These are phyloP conservation scores for Ophthalmolycus amberensis DNA, from an alignment of 2,113 vertebrate genomes.

Conservation along the genomic window DNA sequence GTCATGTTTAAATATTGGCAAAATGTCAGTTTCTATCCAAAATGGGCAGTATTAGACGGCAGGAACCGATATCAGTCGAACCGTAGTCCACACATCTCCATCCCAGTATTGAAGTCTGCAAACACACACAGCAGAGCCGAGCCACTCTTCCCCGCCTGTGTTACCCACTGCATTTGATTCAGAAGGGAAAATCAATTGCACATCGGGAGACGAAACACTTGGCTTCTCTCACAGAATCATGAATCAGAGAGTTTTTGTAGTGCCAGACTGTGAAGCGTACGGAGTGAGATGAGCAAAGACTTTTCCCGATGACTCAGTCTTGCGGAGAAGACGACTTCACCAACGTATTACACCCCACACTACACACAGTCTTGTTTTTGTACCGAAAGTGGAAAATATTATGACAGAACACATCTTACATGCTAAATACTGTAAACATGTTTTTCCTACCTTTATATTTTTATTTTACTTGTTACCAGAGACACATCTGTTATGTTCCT, in stretches of 20 bases:
- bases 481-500: constrained; percentile 31
- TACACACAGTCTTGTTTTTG: constrained; percentile 50
- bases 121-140: not conserved
- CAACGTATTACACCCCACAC: constrained; percentile 48
- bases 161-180: constrained; percentile 14
- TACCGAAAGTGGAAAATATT: constrained; percentile 76
- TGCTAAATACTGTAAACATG: constrained; percentile 60
- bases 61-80: constrained; percentile 47
- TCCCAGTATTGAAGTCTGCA: constrained; percentile 47
- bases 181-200: constrained; percentile 33
- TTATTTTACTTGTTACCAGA: constrained; percentile 33
- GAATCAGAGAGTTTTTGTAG: constrained; percentile 35
- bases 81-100: constrained; percentile 35
- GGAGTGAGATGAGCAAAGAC: constrained; percentile 43
- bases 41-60: not conserved
- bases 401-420: constrained; percentile 64
- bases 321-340: constrained; percentile 26
- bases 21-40: not conserved
- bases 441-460: constrained; percentile 24
- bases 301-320: constrained; percentile 12
- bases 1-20: not conserved
- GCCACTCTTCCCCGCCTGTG: not conserved
- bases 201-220: constrained; percentile 35
- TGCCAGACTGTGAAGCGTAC: constrained; percentile 39
- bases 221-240: constrained; percentile 43